Evolutionary conservation across 2,797 vertebrate genomes (phyloP), one percentile per base, ranked within the genome.

Genomic region (Amblyraja radiata): DNA sequence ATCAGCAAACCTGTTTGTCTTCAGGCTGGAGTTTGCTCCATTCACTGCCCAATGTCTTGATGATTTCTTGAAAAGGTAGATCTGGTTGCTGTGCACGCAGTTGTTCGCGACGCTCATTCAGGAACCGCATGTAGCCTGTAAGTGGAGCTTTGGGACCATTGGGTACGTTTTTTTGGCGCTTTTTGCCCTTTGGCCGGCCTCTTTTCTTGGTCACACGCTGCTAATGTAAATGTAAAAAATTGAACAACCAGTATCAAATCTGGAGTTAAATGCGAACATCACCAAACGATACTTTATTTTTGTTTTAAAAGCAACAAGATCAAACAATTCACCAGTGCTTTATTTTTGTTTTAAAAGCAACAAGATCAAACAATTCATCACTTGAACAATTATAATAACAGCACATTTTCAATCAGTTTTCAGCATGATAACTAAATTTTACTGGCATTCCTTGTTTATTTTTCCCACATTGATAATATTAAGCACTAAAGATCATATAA

Each of bases 61-160:
- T 92, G 71, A 92, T 92, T 92, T 92, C 90, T 25, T 71, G 90
- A 92, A 76, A 92, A 92, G 71, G 73, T 74, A 92, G 76, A 92
- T 92, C 68, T 92, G 90, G 90, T 28, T 92, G 90, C 73, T 92
- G 90, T 58, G 90, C 90, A 39, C 90, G 90, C 54, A 76, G 58
- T 14, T 92, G 90, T 28, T 92, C 90, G n/a, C 90, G 90, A 23
- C 90, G 90, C 58, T 92, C 90, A 92, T 92, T 92, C 65, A 92
- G 28, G 25, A 92, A 92, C 58, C 90, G 90, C 90, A 92, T 92
- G 9, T 92, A 92, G 4, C 90, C 90, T 28, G 90, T 92, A 39
- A 92, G 90, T 76, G 90, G 90, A 28, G 90, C 90, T 92, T 92
- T 92, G 36, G 90, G 90, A 14, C 90, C 90, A 76, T 92, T 92